These are phyloP conservation scores for Venustoraphidia nigricollis DNA, from an alignment of 2,888 invertebrate genomes.

Conservation along the genomic window DNA sequence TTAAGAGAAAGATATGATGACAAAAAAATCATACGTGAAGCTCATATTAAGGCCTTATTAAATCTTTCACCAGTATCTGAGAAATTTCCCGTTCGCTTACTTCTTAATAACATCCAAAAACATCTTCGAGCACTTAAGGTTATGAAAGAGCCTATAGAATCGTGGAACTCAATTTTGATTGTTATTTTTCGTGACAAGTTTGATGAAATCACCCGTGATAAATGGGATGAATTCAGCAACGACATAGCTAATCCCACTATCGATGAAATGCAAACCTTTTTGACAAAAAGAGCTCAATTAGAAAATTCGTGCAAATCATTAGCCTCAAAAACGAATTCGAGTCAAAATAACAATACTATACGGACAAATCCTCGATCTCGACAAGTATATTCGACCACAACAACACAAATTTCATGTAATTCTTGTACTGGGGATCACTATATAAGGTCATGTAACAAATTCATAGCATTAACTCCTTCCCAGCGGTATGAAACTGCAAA, in stretches of 20 bases:
- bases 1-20: constrained; percentile 12
- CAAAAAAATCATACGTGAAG: constrained; percentile 11
- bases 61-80: constrained; percentile 6
- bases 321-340: not conserved
- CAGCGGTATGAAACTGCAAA: too few species aligned
- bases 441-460: constrained; percentile 5
- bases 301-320: not conserved
- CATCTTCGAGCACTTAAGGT: not conserved
- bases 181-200: constrained; percentile 7
- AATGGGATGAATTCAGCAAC: constrained; percentile 7
- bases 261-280: constrained; percentile 3
- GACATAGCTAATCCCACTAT: constrained; percentile 1
- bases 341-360: not conserved
- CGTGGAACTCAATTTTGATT: constrained; percentile 12
- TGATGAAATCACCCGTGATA: constrained; percentile 2
- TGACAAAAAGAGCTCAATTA: not conserved
- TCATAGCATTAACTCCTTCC: too few species aligned
- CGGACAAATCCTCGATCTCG: constrained; percentile 2
- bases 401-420: too few species aligned
- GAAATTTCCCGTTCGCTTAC: constrained; percentile 3
- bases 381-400: too few species aligned
- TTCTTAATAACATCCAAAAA: not conserved
- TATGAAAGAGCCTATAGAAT: not conserved
- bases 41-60: constrained; percentile 13
- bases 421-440: constrained; percentile 10